Conservation (phyloP, 2,797 vertebrate genomes). For the Enteromius thamalakanensis region DNA sequence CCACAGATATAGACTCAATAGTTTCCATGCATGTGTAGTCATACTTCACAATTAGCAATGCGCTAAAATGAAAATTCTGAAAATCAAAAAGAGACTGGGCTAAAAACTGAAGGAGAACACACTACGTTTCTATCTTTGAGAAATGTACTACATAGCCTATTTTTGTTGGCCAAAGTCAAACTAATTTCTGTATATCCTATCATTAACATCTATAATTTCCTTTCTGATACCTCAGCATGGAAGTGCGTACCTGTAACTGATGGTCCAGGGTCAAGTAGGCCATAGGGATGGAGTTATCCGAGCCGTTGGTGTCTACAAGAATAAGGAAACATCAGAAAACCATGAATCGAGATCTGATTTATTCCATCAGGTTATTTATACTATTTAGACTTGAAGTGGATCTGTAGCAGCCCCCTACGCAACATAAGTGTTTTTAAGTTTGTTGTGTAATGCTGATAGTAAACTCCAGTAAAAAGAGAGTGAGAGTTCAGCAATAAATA, state of each 20-base stretch:
- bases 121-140: background rate
- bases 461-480: slow-evolving; percentile 1
- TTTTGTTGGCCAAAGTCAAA: background rate
- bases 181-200: background rate
- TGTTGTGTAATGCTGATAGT: slow-evolving; percentile 20
- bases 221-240: background rate
- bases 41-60: background rate
- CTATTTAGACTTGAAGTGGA: background rate
- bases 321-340: slow-evolving; percentile 15
- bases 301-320: slow-evolving; percentile 92
- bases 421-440: background rate
- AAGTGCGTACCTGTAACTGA: slow-evolving; percentile 89
- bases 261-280: slow-evolving; percentile 98
- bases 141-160: too few relatives aligned
- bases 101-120: background rate
- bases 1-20: slow-evolving; percentile 16
- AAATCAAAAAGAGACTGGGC: background rate
- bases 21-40: slow-evolving; percentile 12
- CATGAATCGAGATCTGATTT: background rate
- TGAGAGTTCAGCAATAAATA: slow-evolving; percentile 46
- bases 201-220: background rate
- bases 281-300: slow-evolving; percentile 99
- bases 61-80: background rate
- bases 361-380: background rate
- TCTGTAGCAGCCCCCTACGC: background rate